Base-by-base conservation (phyloP, 2,888 invertebrate genomes). In the Endotricha flammealis region DNA sequence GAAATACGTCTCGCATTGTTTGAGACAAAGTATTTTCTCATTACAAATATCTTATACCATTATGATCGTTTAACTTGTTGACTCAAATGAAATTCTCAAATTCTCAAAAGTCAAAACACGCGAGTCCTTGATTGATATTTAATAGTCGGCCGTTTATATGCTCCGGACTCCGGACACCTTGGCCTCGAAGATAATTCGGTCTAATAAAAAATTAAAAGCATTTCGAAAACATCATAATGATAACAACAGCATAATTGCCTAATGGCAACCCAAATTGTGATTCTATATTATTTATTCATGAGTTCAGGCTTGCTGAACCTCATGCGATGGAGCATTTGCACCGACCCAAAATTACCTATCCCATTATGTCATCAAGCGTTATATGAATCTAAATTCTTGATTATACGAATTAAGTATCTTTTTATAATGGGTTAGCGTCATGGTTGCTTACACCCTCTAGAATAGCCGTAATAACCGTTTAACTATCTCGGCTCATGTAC, bases 161-260 rank as follows among this genome's bases (percentile, higher is more conserved):
- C 73, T 62, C 62, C 61, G 58, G 39, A 42, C 44, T 45, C 44
- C 61, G 57, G 64, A 81, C 82, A 80, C 85, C 77, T 81, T 68
- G 56, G 57, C 66, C 58, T 50, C 48, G 44, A 74, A 57, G 64
- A 73, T 76, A 79, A 80, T 81, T 75, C 72, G 69, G 55, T 65
- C 73, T 74, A 76, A 80, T 85, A 85, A 85, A 86, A 85, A 85
- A 81, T 83, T 83, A 81, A 86, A 85, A 81, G 79, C 81, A 75
- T 81, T 83, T 80, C 64, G 54, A 81, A 78, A 83, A 80, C 73
- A 76, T 79, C 60, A 70, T 80, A 75, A 75, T 78, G 73, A 64
- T 76, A 80, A 80, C 77, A 81, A 76, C 77, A 53, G 64, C 64
- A 78, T 85, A 85, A 86, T 86, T 83, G 76, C 78, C 76, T 86